Evolutionary conservation across 2,888 invertebrate genomes (phyloP), one percentile per base, ranked within the genome.

Genomic region (Trissonchulus sp.): DNA sequence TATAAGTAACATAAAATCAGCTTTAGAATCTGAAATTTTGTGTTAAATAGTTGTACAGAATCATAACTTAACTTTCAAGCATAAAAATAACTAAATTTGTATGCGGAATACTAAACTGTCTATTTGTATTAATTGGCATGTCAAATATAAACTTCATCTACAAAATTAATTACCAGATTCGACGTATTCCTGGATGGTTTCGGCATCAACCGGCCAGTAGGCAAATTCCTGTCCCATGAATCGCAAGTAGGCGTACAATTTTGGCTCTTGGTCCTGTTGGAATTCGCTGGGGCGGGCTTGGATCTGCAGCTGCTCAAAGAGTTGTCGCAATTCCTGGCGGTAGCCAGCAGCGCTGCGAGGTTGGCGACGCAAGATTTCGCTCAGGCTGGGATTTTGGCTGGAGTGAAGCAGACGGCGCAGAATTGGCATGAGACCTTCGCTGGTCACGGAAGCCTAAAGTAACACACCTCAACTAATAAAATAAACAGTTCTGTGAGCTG

Each of bases 141-240:
- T n/a, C n/a, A n/a, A n/a, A n/a, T n/a, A n/a, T n/a, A n/a, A n/a
- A n/a, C n/a, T n/a, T n/a, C n/a, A n/a, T n/a, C n/a, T n/a, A n/a
- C n/a, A n/a, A n/a, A n/a, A n/a, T n/a, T n/a, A n/a, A n/a, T n/a
- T 69, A 69, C 71, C 71, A 15, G 33, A 36, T n/a, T 69, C 71
- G 71, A 35, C 2, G 3, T 33, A 28, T 2, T 72, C 28, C n/a
- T 48, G 3, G 62, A 75, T 33, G 37, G 71, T 48, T 73, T 81
- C 76, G 31, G 77, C 76, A 63, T 79, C 79, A 65, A 82, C 63
- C 71, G 82, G 81, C 72, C 82, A 77, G 28, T 82, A 75, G 68
- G 79, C 79, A 76, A 76, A 78, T 77, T 83, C 82, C 77, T 82
- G 78, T 71, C 81, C 79, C 74, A 78, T 79, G 79, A 72, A 68